These are phyloP conservation scores for Coelopa frigida DNA, from an alignment of 1,140 invertebrate genomes.

Conservation along the genomic window DNA sequence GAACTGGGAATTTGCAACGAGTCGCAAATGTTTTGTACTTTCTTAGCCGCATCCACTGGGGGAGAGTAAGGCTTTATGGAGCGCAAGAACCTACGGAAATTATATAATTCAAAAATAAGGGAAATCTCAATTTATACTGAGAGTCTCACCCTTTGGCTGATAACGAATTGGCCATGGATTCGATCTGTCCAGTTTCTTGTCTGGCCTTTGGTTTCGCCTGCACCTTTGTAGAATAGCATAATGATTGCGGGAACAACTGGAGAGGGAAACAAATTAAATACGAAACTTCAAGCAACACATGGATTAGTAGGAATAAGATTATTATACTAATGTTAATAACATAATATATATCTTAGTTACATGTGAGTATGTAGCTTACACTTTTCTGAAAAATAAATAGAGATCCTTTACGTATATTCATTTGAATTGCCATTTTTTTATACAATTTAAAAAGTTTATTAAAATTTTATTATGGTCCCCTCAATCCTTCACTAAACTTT, in stretches of 20 bases:
- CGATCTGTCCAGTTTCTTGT: constrained; percentile 13
- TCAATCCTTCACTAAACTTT: too few relatives aligned
- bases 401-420: constrained; percentile 6
- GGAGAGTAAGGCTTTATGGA: constrained; percentile 66
- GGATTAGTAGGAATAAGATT: not conserved
- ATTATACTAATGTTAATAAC: too few relatives aligned
- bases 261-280: not conserved
- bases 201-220: constrained; percentile 10
- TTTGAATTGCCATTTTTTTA: too few relatives aligned
- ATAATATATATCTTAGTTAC: too few relatives aligned
- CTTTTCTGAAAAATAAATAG: not conserved
- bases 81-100: constrained; percentile 63
- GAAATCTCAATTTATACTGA: not conserved
- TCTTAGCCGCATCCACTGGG: constrained; percentile 53
- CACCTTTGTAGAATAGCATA: constrained; percentile 9
- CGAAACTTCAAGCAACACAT: not conserved
- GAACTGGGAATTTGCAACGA: constrained; percentile 24
- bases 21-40: constrained; percentile 53
- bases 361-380: too few relatives aligned
- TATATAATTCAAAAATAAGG: not conserved
- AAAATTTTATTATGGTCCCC: too few relatives aligned
- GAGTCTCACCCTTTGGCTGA: constrained; percentile 28
- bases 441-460: too few relatives aligned
- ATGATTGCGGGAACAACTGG: constrained; percentile 16
- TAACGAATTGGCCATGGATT: constrained; percentile 28